Conservation (phyloP, 2,113 vertebrate species). For the Eclectus roratus region DNA sequence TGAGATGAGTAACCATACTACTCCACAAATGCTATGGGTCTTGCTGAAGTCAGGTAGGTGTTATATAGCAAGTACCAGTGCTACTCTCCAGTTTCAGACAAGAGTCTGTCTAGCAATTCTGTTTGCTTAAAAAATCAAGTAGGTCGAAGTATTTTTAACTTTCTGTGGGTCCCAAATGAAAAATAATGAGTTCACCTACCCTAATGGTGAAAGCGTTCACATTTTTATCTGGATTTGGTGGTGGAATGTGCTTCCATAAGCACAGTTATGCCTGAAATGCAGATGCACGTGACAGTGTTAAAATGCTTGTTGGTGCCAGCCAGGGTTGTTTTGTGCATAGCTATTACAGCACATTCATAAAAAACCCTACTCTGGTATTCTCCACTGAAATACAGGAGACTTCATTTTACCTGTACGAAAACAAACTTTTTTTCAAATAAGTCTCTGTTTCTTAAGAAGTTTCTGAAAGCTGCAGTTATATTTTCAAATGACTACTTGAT, state of each 20-base stretch:
- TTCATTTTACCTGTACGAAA: not conserved
- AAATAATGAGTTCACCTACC: not conserved
- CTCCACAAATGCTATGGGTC: not conserved
- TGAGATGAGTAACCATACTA: not conserved
- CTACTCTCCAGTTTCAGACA: not conserved
- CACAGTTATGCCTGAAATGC: not conserved
- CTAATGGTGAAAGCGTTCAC: not conserved
- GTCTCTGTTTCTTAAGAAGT: not conserved
- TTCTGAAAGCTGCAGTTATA: not conserved
- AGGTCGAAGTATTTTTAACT: not conserved
- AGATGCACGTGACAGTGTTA: not conserved
- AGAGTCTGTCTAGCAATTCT: not conserved
- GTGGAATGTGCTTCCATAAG: not conserved
- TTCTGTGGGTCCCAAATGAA: not conserved
- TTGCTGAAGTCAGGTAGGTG: not conserved
- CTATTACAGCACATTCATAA: not conserved
- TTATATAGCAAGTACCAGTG: not conserved
- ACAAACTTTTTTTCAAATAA: not conserved
- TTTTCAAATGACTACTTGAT: not conserved
- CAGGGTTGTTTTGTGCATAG: not conserved
- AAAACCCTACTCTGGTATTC: not conserved
- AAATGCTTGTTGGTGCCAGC: not conserved
- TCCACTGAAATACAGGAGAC: not conserved
- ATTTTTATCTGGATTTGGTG: slow-evolving; percentile 25
- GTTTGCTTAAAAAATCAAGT: not conserved